phyloP scores from a whole-genome alignment of 2,113 vertebrate species.

The Phocoena phocoena region DNA sequence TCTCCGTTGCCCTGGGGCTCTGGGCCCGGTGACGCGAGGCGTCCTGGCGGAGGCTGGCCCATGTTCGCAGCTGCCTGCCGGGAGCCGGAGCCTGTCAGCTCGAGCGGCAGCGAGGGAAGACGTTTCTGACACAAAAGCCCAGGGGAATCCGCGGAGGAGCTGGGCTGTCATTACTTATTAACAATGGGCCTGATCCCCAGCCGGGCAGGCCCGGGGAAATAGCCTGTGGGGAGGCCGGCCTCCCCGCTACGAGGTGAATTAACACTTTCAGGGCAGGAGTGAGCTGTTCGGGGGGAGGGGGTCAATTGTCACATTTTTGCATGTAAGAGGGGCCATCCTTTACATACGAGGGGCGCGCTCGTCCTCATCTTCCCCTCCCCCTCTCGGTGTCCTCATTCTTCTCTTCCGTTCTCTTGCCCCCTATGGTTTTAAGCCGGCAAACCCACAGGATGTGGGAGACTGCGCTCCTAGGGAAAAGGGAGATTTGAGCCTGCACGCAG shows the following conservation, averaged over 20 bases:
- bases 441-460: neutral
- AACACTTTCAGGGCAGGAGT: slow-evolving; percentile 66
- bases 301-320: slow-evolving; percentile 28
- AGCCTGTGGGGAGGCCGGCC: slow-evolving; percentile 58
- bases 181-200: slow-evolving; percentile 74
- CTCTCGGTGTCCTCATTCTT: neutral
- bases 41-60: slow-evolving; percentile 55
- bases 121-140: slow-evolving; percentile 67
- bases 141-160: slow-evolving; percentile 57
- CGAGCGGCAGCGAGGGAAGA: slow-evolving; percentile 51
- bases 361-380: neutral
- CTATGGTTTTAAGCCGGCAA: neutral
- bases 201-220: slow-evolving; percentile 63
- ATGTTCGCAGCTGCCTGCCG: slow-evolving; percentile 49
- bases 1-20: slow-evolving; percentile 27
- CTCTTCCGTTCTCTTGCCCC: neutral
- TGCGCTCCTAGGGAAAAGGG: neutral
- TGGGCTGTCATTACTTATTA: slow-evolving; percentile 75
- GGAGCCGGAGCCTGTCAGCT: slow-evolving; percentile 61
- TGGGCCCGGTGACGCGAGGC: slow-evolving; percentile 4
- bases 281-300: neutral
- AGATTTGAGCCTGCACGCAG: neutral
- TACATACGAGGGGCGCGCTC: neutral
- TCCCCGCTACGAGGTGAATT: slow-evolving; percentile 30
- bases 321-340: neutral